Evolutionary conservation across 2,797 vertebrate genomes (phyloP), one percentile per base, ranked within the genome.

Genomic region (Botia kubotai): DNA sequence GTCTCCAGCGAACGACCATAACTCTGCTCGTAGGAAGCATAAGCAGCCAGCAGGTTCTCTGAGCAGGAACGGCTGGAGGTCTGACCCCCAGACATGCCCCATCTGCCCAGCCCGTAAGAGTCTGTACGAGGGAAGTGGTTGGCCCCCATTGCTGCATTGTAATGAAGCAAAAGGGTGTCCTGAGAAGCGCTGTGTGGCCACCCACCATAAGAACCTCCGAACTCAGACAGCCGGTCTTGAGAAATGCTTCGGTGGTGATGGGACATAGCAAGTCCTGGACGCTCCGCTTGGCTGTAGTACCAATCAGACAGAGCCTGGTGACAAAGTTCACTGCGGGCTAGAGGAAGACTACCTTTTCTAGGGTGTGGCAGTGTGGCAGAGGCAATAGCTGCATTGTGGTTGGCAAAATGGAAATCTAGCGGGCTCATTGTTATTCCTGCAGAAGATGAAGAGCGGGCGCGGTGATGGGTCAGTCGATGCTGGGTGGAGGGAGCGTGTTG

Each of bases 231-330:
- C 8, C 92, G 91, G 69, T 98, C 96, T 85, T 98, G 96, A 69
- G 97, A 98, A 76, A 93, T 91, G 58, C 96, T 97, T 80, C 93
- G 93, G 82, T 92, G 93, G 36, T 93, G 93, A 17, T 95, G 93
- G 0, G 95, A 90, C 91, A 95, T 89, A 71, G 78, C 81, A 62
- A 94, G 93, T 0, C 92, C 92, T 0, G 94, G 88, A 5, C 65
- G 78, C 17, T 86, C 86, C 0, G 91, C 93, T 88, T 96, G 97
- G 90, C 93, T 96, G 60, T 95, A 94, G 88, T 96, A 96, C 97
- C 97, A 98, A 87, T 96, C 94, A 0, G 95, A 95, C 88, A 98
- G 91, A 3, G 95, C 95, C 88, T 94, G 96, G 78, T 96, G 96
- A 89, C 96, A 96, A 65, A 95, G 93, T 17, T 96, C 94, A 23